Base-by-base conservation (phyloP, 2,113 vertebrate genomes). In the Chascanopsetta lugubris region DNA sequence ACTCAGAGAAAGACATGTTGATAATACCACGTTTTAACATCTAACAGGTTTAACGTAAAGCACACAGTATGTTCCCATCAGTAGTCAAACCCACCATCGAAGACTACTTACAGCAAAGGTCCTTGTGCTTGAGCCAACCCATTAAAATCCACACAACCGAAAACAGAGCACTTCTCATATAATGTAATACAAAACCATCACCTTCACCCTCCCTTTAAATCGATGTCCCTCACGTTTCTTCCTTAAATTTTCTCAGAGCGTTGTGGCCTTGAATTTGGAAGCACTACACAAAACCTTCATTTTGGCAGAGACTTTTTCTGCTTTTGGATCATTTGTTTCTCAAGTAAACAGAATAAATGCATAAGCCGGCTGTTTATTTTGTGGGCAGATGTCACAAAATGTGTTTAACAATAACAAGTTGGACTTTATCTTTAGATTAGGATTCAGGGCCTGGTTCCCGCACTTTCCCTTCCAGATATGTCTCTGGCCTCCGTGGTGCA, bases 401-500 rank as follows among this genome's bases (percentile, higher is more conserved):
- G 13, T 27, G 20, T 47, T 56, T 10, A 26, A 42, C 34, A 59
- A 43, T 17, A 55, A 50, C 10, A 40, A 25, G 13, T 45, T 5
- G 1, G 47, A 27, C 20, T 59, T 60, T 38, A 66, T 54, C 56
- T 66, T 65, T 25, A 46, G 26, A 79, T 49, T 42, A 54, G n/a
- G 27, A 63, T 46, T 76, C 22, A 38, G 0, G 48, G 18, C 20
- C 49, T 65, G 47, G 38, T 30, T 40, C 18, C n/a, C 3, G 15
- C 32, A 9, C 43, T 68, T 63, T 50, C 11, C n/a, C 66, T 45
- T 64, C 21, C 8, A 67, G 50, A 68, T 61, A n/a, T 59, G 24
- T 24, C 32, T 3, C 50, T 69, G 12, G 30, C 34, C 42, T 34
- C 61, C 61, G 58, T 63, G 48, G 49, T 61, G 74, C 57, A 46